Base-by-base conservation (phyloP, 2,113 vertebrate genomes). In the Ptyas mucosa region DNA sequence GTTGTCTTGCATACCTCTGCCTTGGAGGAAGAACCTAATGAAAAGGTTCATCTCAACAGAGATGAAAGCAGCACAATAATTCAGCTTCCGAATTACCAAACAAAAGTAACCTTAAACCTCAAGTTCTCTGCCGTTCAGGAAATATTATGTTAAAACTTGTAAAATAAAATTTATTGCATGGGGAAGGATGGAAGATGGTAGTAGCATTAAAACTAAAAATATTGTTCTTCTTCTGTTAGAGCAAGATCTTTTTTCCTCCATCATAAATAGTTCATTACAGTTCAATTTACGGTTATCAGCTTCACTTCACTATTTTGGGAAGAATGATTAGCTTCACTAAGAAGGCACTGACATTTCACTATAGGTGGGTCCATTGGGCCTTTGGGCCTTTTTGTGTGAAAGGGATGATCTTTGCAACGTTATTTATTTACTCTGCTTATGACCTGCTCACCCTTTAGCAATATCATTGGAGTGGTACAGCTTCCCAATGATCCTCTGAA, bases 1-100 rank as follows among this genome's bases (percentile, higher is more conserved):
- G 81, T 91, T 81, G 90, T 75, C 64, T 85, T 87, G 52, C 86
- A 90, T 0, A 39, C 34, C 91, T 93, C 8, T 87, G 18, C 92
- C 94, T 93, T 87, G 92, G n/a, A 39, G 87, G 0, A 85, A 90
- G 57, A 39, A 4, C 89, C 8, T 29, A 91, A 18, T 0, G 8
- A 94, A 92, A 86, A 21, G 46, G n/a, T n/a, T n/a, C n/a, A n/a
- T n/a, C n/a, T 46, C 87, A 88, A 87, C 43, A 26, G 46, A 90
- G 24, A 26, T 29, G 21, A 64, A 64, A 46, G 29, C 23, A 58
- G 49, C 91, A 92, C 52, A 39, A 0, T 53, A 9, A 92, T 87
- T 57, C 52, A 46, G 4, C 88, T 88, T 43, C 85, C 86, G 85
- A 87, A 23, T 89, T 85, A 75, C 93, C 93, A 91, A 21, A 52